Evolutionary conservation across 2,797 vertebrate genomes (phyloP).

Genomic region (Hydrophis major): DNA sequence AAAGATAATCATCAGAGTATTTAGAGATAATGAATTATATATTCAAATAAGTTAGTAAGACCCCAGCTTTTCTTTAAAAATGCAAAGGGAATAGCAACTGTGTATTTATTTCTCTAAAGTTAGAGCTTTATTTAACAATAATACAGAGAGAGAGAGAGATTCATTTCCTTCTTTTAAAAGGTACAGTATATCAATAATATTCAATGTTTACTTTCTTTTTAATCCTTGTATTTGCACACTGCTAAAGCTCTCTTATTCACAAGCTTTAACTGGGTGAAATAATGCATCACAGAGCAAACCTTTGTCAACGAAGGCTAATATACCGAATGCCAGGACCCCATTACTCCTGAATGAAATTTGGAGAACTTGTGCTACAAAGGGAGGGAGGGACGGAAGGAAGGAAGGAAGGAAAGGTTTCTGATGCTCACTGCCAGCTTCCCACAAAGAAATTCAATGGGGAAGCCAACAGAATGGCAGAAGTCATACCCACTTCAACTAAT

Average conservation of each 20-base stretch:
- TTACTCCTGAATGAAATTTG: background rate
- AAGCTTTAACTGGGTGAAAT: background rate
- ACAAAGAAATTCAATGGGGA: background rate
- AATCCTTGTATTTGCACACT: background rate
- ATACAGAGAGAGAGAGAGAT: no score
- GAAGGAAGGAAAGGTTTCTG: background rate
- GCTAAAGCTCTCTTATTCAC: background rate
- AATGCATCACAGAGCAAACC: background rate
- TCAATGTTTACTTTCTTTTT: background rate
- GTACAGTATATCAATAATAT: background rate
- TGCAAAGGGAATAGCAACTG: background rate
- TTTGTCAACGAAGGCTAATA: background rate
- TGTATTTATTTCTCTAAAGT: background rate
- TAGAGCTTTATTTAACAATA: background rate
- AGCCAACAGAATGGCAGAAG: background rate
- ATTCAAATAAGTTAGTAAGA: background rate
- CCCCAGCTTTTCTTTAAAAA: background rate
- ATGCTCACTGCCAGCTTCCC: background rate
- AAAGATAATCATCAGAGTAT: background rate
- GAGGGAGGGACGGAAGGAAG: background rate
- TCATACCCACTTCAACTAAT: background rate
- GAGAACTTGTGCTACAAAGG: background rate
- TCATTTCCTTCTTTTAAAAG: background rate
- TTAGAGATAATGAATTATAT: background rate
- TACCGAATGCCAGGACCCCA: background rate